Percentiles rank a stretch among this genome's conserved stretches.
Conservation (phyloP, 2,888 invertebrate genomes). For the Odontocolon sp. region DNA sequence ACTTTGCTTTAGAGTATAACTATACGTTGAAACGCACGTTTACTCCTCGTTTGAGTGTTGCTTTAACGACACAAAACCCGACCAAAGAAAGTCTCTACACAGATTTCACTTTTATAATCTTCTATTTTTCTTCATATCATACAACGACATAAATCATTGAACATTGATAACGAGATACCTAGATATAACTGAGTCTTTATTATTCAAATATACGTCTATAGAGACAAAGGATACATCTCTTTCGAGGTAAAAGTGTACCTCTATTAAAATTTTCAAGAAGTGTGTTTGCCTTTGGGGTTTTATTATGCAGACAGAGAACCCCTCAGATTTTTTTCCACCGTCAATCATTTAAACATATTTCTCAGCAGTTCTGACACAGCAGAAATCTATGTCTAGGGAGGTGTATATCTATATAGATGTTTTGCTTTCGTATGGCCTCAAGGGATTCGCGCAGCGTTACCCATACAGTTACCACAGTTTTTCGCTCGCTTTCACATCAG, state of each 20-base stretch:
- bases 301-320: background rate
- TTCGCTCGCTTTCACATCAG: slow-evolving; percentile 23
- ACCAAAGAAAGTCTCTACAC: background rate
- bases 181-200: background rate
- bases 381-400: background rate
- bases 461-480: slow-evolving; percentile 3
- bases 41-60: slow-evolving; percentile 26
- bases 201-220: background rate
- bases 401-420: slow-evolving; percentile 10
- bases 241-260: background rate
- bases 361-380: background rate
- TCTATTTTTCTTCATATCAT: background rate
- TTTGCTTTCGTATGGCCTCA: slow-evolving; percentile 30
- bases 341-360: slow-evolving; percentile 31
- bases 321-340: slow-evolving; percentile 1
- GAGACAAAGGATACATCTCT: slow-evolving; percentile 7
- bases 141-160: slow-evolving; percentile 18
- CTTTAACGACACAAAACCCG: slow-evolving; percentile 24
- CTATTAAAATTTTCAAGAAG: slow-evolving; percentile 1
- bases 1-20: slow-evolving; percentile 9
- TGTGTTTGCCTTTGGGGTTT: slow-evolving; percentile 12
- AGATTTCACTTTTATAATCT: background rate
- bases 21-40: background rate
- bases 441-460: slow-evolving; percentile 23
- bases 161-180: background rate